Conservation (phyloP, 2,113 vertebrate species). For the Ardeotis arabs region DNA sequence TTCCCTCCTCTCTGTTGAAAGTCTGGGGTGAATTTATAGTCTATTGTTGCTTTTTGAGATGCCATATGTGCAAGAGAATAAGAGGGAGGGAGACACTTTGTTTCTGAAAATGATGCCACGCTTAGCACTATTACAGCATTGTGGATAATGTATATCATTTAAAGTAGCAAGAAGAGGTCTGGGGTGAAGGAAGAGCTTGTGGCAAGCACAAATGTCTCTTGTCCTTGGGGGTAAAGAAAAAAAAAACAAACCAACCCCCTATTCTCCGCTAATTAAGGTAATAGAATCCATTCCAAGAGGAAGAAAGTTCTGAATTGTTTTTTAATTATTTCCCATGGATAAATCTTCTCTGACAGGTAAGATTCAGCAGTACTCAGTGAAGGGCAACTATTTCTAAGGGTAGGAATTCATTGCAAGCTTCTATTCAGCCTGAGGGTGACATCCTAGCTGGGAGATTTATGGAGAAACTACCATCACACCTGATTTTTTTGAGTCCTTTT, state of each 20-base stretch:
- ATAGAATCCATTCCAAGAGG: neutral
- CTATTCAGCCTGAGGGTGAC: constrained; percentile 15
- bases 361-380: constrained; percentile 9
- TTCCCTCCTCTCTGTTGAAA: neutral
- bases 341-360: constrained; percentile 52
- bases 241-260: neutral
- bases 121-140: neutral
- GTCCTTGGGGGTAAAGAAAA: neutral
- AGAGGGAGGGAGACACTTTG: neutral
- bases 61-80: neutral
- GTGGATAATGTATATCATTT: neutral
- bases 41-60: neutral
- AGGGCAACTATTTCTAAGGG: constrained; percentile 22
- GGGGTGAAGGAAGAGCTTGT: neutral
- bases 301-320: constrained; percentile 35
- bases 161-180: neutral
- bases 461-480: neutral
- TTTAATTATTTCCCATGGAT: constrained; percentile 53
- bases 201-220: neutral
- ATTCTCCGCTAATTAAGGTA: neutral
- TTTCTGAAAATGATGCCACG: neutral
- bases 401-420: neutral
- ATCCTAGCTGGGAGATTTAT: constrained; percentile 1
- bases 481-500: neutral
- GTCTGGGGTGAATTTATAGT: constrained; percentile 53